Conservation (phyloP, 2,113 vertebrate species). For the Cinclus cinclus region DNA sequence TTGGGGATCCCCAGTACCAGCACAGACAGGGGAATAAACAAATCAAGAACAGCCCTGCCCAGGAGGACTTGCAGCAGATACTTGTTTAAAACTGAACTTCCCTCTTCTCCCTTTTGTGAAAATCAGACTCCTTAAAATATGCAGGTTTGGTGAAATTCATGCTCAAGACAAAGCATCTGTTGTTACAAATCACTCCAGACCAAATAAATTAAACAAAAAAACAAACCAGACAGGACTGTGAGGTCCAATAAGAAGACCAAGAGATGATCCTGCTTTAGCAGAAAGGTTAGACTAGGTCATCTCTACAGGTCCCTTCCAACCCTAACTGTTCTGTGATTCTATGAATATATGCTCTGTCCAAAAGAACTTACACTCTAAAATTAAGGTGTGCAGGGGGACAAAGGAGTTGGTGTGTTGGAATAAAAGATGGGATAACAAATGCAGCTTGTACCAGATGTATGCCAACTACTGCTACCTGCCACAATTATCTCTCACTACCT, state of each 20-base stretch:
- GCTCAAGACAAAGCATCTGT: background rate
- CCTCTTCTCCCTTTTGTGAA: background rate
- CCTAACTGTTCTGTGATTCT: background rate
- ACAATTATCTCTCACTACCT: background rate
- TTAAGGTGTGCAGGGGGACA: background rate
- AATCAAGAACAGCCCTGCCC: background rate
- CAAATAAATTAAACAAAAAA: background rate
- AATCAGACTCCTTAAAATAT: background rate
- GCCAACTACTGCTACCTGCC: background rate
- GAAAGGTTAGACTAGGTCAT: background rate
- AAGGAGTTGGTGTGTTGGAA: background rate
- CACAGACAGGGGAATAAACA: background rate
- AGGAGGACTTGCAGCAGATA: background rate
- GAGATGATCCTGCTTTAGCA: background rate
- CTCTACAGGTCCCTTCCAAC: background rate
- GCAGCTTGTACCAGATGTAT: background rate
- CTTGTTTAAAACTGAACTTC: background rate
- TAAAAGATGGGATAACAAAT: background rate
- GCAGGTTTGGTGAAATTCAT: background rate
- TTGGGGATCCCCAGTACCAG: accelerated
- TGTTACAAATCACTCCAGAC: background rate
- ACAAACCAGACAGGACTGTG: background rate
- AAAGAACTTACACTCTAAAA: background rate
- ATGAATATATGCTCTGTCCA: background rate
- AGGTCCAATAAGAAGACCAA: background rate